A percentile compares a stretch with the other conserved stretches of the same genome.
Evolutionary conservation across 2,797 vertebrate genomes (phyloP).

Genomic region (Coreius guichenoti): DNA sequence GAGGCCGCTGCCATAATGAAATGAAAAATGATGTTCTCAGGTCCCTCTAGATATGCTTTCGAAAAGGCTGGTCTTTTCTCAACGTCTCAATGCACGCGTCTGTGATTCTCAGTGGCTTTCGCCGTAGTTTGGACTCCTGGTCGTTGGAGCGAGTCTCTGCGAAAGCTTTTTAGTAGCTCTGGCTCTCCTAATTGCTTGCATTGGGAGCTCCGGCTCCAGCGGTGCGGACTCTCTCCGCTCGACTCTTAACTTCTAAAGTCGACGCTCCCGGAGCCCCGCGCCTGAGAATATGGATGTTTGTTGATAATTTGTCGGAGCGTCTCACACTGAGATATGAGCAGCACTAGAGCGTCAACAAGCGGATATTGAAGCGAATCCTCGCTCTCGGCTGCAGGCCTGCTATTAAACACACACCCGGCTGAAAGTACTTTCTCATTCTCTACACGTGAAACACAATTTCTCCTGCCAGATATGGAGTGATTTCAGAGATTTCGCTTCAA

Average conservation of each 20-base stretch:
- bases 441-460: conserved; percentile 1
- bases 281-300: conserved; percentile 58
- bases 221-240: neutral
- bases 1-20: conserved; percentile 64
- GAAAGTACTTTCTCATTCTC: conserved; percentile 33
- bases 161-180: conserved; percentile 56
- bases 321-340: conserved; percentile 55
- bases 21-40: conserved; percentile 62
- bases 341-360: conserved; percentile 37
- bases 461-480: neutral
- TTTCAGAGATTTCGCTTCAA: neutral
- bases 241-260: conserved; percentile 33
- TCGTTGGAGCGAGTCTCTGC: conserved; percentile 42
- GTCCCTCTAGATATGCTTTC: conserved; percentile 56
- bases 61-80: conserved; percentile 48
- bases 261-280: conserved; percentile 42
- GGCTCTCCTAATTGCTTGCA: conserved; percentile 59
- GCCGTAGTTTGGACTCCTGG: conserved; percentile 41
- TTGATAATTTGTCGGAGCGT: conserved; percentile 46
- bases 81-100: neutral
- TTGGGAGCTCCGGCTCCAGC: conserved; percentile 39
- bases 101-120: conserved; percentile 43
- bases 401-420: conserved; percentile 39
- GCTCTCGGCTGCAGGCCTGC: conserved; percentile 23
- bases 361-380: conserved; percentile 56